A percentile compares a stretch with the other conserved stretches of the same genome.
phyloP scores from a whole-genome alignment of 1,140 invertebrate species.

The Meteorus sp. region DNA sequence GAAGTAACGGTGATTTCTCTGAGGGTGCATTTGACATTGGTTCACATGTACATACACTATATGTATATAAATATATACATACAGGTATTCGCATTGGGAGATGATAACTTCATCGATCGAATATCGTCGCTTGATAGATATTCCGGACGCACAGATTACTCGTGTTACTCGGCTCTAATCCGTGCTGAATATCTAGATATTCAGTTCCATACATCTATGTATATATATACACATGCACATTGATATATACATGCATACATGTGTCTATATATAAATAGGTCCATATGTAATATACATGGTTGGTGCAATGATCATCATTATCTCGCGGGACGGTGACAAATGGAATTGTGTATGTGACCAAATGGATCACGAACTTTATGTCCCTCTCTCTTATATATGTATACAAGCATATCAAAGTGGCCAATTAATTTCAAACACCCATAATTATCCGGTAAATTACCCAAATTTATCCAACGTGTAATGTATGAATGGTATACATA shows the following conservation, averaged over 20 bases:
- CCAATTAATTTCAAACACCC: constrained; percentile 17
- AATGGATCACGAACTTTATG: too few relatives aligned
- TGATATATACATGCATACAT: too few relatives aligned
- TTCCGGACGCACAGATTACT: background rate
- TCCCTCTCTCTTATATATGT: background rate
- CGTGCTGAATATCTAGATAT: constrained; percentile 12
- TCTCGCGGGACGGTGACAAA: constrained; percentile 2
- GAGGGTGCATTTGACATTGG: too few relatives aligned
- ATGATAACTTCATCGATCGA: constrained; percentile 14
- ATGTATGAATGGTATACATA: background rate
- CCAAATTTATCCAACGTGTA: constrained; percentile 15
- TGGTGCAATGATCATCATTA: constrained; percentile 14
- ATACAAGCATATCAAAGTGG: constrained; percentile 9
- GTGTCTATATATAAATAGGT: too few relatives aligned
- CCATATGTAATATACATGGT: too few relatives aligned
- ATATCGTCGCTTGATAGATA: constrained; percentile 10
- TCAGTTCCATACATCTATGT: constrained; percentile 10
- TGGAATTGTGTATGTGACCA: too few relatives aligned
- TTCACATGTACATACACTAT: too few relatives aligned
- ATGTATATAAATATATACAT: too few relatives aligned
- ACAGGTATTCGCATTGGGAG: background rate
- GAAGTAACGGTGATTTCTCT: too few relatives aligned
- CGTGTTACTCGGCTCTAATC: background rate
- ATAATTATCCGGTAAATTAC: constrained; percentile 17
- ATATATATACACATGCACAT: too few relatives aligned